Evolutionary conservation across 2,797 vertebrate genomes (phyloP), one percentile per base, ranked within the genome.

Genomic region (Poliocrania exsul): DNA sequence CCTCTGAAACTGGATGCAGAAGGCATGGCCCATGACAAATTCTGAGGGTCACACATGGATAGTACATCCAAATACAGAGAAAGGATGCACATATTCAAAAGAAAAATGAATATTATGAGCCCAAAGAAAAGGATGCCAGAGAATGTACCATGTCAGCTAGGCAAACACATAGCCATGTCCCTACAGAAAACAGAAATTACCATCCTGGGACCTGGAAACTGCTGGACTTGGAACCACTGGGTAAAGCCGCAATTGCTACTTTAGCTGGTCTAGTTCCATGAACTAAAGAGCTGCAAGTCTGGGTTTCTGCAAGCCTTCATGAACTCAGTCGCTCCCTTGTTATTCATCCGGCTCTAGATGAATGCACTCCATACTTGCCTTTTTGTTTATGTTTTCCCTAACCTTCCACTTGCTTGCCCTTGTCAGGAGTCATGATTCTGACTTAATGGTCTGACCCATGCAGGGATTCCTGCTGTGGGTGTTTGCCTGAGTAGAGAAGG

Each of bases 401-500:
- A 78, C 23, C 26, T 93, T 73, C 26, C 26, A 44, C 26, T 86
- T 49, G 21, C 70, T 86, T 84, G 50, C 54, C 11, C 16, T 79
- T 89, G 33, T 53, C 71, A 82, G 33, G n/a, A 79, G 47, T 7
- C 0, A 2, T 29, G 31, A 61, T 89, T 91, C 54, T 87, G 29
- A 38, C 15, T 71, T 67, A 78, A 31, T 73, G 0, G 7, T 54
- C 33, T 84, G 57, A 81, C n/a, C 40, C 11, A 1, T n/a, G 24
- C 28, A 81, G 49, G 16, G 16, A 49, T 67, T 58, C 28, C 35
- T 67, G 29, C 46, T 58, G 9, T 19, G 28, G 40, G 29, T 73
- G 14, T 81, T 62, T 1, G 0, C 20, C 29, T 0, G 0, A 78
- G 28, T 21, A 74, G 37, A 81, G 25, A 56, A 60, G 25, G 23